These are phyloP conservation scores for Cromileptes altivelis DNA, from an alignment of 2,113 vertebrate genomes.

Conservation along the genomic window DNA sequence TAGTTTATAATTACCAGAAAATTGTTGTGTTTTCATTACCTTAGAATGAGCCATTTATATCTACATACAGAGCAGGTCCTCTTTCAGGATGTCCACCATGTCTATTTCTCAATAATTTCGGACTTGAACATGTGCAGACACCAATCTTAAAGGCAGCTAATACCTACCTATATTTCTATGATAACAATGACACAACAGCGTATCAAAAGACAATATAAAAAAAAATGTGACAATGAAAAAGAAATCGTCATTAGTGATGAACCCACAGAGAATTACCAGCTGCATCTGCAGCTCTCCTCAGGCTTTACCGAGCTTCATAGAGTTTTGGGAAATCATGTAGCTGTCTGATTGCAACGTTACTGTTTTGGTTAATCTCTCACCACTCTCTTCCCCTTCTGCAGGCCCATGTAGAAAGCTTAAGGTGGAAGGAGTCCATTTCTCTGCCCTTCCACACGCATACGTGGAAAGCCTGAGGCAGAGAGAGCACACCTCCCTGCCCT, in stretches of 20 bases:
- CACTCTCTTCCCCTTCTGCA: neutral
- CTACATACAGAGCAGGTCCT: too few relatives aligned
- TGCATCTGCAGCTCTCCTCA: neutral
- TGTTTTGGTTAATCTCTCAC: neutral
- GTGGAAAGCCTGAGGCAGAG: too few relatives aligned
- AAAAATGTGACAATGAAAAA: too few relatives aligned
- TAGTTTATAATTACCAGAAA: too few relatives aligned
- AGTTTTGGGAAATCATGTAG: neutral
- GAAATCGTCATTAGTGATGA: neutral
- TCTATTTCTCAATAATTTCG: too few relatives aligned
- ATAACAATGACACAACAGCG: neutral
- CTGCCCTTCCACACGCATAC: too few relatives aligned
- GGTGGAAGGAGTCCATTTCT: too few relatives aligned
- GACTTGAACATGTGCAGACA: neutral
- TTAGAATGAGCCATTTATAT: too few relatives aligned
- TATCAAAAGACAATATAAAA: neutral
- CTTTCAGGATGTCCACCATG: too few relatives aligned
- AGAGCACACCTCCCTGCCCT: too few relatives aligned
- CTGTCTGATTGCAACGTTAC: neutral
- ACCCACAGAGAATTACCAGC: neutral
- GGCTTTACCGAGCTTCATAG: neutral
- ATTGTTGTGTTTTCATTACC: too few relatives aligned
- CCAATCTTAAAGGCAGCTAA: neutral
- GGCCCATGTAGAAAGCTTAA: too few relatives aligned
- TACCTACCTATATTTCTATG: neutral